These are phyloP conservation scores for Ethmia dodecea DNA, from an alignment of 2,888 invertebrate genomes.

Conservation along the genomic window DNA sequence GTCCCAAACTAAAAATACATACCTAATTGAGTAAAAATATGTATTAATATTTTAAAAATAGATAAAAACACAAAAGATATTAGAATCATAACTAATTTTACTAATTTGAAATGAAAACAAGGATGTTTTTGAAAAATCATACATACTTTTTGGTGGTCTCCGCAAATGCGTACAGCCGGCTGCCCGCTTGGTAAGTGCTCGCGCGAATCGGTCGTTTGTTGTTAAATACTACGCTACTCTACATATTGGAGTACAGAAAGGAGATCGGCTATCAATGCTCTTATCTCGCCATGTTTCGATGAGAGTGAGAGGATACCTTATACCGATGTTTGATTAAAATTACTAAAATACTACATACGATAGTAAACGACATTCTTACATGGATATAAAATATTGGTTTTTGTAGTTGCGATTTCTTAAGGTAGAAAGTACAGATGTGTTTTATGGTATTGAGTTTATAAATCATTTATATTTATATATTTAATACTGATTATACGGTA, in stretches of 20 bases:
- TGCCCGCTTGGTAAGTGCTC: conserved; percentile 61
- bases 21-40: no score
- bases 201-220: conserved; percentile 57
- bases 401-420: no score
- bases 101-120: background rate
- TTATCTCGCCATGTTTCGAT: no score
- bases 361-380: no score
- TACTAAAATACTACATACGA: no score
- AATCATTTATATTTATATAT: no score
- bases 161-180: conserved; percentile 55
- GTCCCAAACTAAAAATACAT: no score
- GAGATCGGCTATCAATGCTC: conserved; percentile 32
- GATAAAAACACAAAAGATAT: conserved; percentile 2
- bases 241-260: conserved; percentile 58
- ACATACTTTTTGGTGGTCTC: conserved; percentile 39
- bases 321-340: no score
- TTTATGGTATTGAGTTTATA: no score
- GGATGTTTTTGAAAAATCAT: conserved; percentile 1
- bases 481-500: no score
- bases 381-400: no score
- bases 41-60: background rate
- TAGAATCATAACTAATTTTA: background rate
- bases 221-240: conserved; percentile 72
- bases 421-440: no score
- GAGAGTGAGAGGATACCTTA: background rate